Percentiles rank a stretch among this genome's conserved stretches.
Evolutionary conservation across 2,888 invertebrate genomes (phyloP).

Genomic region (Cheiracanthium punctorium): DNA sequence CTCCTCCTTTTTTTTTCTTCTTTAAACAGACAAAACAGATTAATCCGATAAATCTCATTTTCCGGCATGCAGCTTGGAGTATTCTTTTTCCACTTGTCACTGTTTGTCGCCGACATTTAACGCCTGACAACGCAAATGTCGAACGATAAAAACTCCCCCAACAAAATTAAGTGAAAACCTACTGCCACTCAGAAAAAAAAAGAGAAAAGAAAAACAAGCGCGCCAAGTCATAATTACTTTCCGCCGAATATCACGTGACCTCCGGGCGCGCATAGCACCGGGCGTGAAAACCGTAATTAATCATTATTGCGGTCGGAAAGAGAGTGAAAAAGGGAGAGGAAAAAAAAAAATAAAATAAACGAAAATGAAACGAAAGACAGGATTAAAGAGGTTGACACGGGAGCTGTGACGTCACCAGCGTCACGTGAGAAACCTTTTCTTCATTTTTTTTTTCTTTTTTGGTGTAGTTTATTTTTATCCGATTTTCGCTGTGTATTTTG

Average conservation of each 20-base stretch:
- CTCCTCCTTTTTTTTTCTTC: not conserved
- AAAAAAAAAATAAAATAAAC: slow-evolving; percentile 21
- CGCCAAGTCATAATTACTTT: slow-evolving; percentile 56
- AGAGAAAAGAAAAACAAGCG: slow-evolving; percentile 20
- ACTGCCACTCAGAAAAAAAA: not conserved
- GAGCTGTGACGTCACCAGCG: slow-evolving; percentile 32
- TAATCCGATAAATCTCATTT: slow-evolving; percentile 13
- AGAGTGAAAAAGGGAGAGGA: slow-evolving; percentile 10
- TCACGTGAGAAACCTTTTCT: slow-evolving; percentile 50
- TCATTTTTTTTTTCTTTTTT: slow-evolving; percentile 24
- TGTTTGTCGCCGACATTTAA: slow-evolving; percentile 13
- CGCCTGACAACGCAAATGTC: slow-evolving; percentile 13
- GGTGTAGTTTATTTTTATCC: not conserved
- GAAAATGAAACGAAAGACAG: slow-evolving; percentile 47
- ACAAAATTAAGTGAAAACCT: slow-evolving; percentile 16
- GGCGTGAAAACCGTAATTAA: slow-evolving; percentile 64
- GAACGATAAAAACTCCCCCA: slow-evolving; percentile 17
- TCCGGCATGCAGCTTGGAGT: slow-evolving; percentile 1
- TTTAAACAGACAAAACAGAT: not conserved
- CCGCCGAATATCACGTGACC: slow-evolving; percentile 62
- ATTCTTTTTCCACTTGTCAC: not conserved
- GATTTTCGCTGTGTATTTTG: slow-evolving; percentile 21
- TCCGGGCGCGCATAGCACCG: slow-evolving; percentile 34
- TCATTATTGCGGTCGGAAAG: slow-evolving; percentile 60
- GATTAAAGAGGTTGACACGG: slow-evolving; percentile 64